Evolutionary conservation across 2,797 vertebrate genomes (phyloP), one percentile per base, ranked within the genome.

Genomic region (Tinamus major): DNA sequence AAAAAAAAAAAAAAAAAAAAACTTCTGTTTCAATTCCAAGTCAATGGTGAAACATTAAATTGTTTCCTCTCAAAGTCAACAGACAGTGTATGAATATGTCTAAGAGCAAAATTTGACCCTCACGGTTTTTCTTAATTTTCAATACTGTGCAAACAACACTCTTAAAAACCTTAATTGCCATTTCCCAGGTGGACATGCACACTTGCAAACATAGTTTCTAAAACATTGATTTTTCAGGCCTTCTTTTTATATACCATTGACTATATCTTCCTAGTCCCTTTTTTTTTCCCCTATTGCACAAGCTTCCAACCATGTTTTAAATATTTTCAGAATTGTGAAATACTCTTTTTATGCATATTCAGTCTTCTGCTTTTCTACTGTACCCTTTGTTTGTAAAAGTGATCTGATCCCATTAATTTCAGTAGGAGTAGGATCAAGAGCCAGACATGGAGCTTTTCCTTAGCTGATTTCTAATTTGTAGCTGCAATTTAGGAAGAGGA

Each of bases 1-100:
- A 49, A 24, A 49, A 49, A 24, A 24, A 49, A 88, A 31, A 49
- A 46, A 20, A 20, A 61, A 77, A 91, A 92, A 88, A 31, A 92
- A 51, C 74, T 94, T 90, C 85, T 85, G 77, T 61, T 94, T 86
- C 56, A 24, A 41, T 81, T 87, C 78, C 89, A 91, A 95, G 70
- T 87, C 82, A 79, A 67, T 91, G 5, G 39, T 56, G 41, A 61
- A 79, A 74, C 19, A 23, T 53, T 84, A 85, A 89, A 85, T 65
- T 70, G 65, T 76, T 87, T 48, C n/a, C 13, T 79, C 48, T 33
- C 3, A 0, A 19, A 10, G 8, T 53, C 41, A 44, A 68, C 53
- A 44, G 35, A 61, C 63, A 90, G 85, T 31, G 44, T 9, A 21
- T 1, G 5, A 76, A 20, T 49, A 69, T 42, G 56, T 20, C 10